phyloP scores from a whole-genome alignment of 2,797 vertebrate species.

The Sebastes nivosus region DNA sequence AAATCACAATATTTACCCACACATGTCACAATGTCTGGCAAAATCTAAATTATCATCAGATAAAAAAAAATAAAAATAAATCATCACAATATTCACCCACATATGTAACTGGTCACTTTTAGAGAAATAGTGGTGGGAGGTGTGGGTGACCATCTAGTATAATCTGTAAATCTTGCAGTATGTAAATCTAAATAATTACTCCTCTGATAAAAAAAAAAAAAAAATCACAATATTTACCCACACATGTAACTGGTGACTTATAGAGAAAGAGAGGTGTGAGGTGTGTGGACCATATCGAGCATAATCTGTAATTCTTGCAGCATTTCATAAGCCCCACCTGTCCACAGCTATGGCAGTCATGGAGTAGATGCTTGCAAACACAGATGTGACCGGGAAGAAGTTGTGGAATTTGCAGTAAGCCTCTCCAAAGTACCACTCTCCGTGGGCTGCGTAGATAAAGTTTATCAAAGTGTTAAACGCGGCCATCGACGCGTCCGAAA shows the following conservation, averaged over 20 bases:
- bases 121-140: no score
- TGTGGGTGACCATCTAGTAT: no score
- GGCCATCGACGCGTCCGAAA: conserved; percentile 96
- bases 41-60: background rate
- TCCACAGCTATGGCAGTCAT: conserved; percentile 98
- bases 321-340: conserved; percentile 84
- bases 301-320: background rate
- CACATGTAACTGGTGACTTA: background rate
- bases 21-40: background rate
- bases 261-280: background rate
- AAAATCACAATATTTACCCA: background rate
- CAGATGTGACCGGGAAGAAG: conserved; percentile 96
- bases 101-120: no score
- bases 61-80: no score
- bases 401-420: conserved; percentile 98
- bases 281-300: background rate
- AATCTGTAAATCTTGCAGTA: no score
- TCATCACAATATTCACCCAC: no score
- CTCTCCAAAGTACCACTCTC: conserved; percentile 96
- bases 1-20: background rate
- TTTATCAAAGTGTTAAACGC: conserved; percentile 96
- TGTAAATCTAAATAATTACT: no score
- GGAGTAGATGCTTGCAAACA: conserved; percentile 99
- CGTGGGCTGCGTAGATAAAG: conserved; percentile 93
- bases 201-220: no score